These are phyloP conservation scores for Ifrita kowaldi DNA, from an alignment of 2,113 vertebrate genomes.

Conservation along the genomic window DNA sequence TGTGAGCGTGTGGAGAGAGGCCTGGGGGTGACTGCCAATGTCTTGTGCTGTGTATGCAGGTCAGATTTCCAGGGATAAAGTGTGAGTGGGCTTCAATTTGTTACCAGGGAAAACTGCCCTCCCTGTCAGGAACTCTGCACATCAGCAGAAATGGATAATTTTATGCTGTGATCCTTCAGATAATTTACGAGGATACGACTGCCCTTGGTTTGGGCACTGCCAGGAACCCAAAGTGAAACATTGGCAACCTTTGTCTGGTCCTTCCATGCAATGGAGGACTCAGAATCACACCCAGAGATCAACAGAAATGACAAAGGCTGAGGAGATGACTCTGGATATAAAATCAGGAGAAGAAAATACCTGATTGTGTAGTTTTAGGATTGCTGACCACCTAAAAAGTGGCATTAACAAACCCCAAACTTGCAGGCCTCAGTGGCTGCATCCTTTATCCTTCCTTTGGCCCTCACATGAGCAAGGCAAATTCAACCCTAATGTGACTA, in stretches of 20 bases:
- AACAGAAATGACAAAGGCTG: not conserved
- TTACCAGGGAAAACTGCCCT: not conserved
- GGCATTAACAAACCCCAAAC: not conserved
- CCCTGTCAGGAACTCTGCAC: not conserved
- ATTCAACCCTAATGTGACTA: not conserved
- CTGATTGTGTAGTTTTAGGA: not conserved
- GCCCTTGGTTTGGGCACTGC: not conserved
- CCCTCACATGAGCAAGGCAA: rapidly evolving
- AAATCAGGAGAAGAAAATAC: not conserved
- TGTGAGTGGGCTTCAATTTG: not conserved
- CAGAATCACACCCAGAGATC: not conserved
- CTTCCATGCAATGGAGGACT: not conserved
- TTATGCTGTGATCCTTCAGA: not conserved
- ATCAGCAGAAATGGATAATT: rapidly evolving
- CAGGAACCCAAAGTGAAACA: not conserved
- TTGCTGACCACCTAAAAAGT: not conserved
- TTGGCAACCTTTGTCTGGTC: rapidly evolving
- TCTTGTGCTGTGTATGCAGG: not conserved
- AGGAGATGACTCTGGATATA: not conserved
- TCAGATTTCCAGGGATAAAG: not conserved
- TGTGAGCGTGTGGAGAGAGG: not conserved
- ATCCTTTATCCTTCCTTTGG: not conserved
- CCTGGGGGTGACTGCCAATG: not conserved
- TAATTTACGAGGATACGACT: not conserved
- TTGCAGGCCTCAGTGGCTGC: not conserved